Evolutionary conservation across 2,113 vertebrate species (phyloP).

Genomic region (Theristicus caerulescens): DNA sequence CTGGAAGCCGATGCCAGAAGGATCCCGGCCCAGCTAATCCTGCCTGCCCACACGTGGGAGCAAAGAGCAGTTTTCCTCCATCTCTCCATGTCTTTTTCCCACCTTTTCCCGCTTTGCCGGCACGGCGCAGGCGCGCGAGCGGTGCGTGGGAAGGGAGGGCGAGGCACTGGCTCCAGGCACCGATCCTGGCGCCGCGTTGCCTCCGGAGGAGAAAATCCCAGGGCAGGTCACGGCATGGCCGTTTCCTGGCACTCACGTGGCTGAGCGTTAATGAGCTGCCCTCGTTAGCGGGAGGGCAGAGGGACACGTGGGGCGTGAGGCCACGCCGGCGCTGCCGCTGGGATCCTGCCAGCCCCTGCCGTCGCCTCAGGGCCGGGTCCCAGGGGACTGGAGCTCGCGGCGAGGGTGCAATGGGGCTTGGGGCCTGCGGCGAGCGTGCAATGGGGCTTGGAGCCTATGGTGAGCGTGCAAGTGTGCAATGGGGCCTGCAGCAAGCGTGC

Average conservation of each 20-base stretch:
- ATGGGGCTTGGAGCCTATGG: no score
- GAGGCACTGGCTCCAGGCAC: rapidly evolving
- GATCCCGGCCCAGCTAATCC: neutral
- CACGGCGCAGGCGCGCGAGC: rapidly evolving
- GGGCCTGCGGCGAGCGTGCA: no score
- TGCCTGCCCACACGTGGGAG: neutral
- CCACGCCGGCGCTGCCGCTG: neutral
- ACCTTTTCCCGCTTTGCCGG: neutral
- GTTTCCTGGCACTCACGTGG: neutral
- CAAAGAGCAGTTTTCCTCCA: rapidly evolving
- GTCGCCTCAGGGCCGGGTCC: no score
- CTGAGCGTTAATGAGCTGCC: neutral
- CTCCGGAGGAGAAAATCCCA: neutral
- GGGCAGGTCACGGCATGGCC: neutral
- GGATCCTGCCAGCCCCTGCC: neutral
- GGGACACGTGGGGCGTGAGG: neutral
- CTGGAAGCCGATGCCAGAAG: neutral
- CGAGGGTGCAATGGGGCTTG: no score
- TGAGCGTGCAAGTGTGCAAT: no score
- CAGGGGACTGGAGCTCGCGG: no score
- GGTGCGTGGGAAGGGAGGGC: neutral
- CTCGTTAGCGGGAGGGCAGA: neutral
- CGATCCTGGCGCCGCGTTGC: rapidly evolving
- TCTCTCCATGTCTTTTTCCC: neutral
- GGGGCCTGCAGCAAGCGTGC: no score